Percentiles rank a stretch among this genome's conserved stretches.
Conservation (phyloP, 2,797 vertebrate species). For the Sebastes iracundus region DNA sequence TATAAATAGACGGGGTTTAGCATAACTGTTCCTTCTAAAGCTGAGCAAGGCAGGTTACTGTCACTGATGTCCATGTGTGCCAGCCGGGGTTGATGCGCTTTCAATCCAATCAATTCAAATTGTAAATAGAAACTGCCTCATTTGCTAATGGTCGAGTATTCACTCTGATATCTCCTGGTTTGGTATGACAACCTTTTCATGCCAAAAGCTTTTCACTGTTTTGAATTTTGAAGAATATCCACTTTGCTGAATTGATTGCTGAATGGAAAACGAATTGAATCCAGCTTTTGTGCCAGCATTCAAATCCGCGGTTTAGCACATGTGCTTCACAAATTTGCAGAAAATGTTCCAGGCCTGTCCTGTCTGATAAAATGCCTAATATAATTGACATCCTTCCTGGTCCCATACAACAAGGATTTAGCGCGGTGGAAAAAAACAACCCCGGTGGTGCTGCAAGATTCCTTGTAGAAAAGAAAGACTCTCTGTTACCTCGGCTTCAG, state of each 20-base stretch:
- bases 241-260: constrained; percentile 58
- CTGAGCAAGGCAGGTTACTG: constrained; percentile 31
- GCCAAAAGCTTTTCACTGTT: constrained; percentile 45
- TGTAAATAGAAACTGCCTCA: constrained; percentile 51
- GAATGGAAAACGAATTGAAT: constrained; percentile 49
- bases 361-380: constrained; percentile 47
- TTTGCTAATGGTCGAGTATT: constrained; percentile 57
- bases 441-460: neutral
- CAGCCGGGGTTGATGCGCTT: constrained; percentile 37
- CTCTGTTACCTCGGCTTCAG: neutral
- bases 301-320: constrained; percentile 39
- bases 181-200: constrained; percentile 43
- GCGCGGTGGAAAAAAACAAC: constrained; percentile 11
- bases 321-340: constrained; percentile 40
- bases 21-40: constrained; percentile 25
- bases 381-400: constrained; percentile 38
- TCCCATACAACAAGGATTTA: constrained; percentile 30
- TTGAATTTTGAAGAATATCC: constrained; percentile 48
- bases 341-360: constrained; percentile 45
- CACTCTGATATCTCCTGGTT: constrained; percentile 37
- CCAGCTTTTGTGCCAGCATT: constrained; percentile 54
- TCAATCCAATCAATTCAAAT: constrained; percentile 50
- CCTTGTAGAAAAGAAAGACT: neutral
- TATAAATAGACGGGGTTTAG: constrained; percentile 58
- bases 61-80: constrained; percentile 23